These are phyloP conservation scores for Eulacestoma nigropectus DNA, from an alignment of 2,113 vertebrate species.

Conservation along the genomic window DNA sequence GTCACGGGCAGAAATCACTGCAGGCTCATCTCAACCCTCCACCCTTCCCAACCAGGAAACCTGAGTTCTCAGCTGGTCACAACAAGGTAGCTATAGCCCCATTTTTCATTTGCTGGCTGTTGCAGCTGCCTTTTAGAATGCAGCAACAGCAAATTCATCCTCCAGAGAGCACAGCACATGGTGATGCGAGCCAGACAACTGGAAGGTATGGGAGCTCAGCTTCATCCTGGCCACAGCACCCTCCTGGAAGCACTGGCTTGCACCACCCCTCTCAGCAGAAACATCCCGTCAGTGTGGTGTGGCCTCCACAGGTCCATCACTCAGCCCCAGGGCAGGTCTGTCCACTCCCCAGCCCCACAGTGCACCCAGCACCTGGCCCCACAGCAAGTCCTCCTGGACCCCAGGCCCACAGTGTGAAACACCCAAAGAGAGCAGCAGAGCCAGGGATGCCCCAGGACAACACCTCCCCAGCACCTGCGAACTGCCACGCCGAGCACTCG, in stretches of 20 bases:
- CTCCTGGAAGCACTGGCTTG: accelerated
- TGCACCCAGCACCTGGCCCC: not conserved
- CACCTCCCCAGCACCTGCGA: not conserved
- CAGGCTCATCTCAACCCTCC: not conserved
- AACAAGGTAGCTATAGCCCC: not conserved
- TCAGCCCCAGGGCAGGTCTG: not conserved
- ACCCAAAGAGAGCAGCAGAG: not conserved
- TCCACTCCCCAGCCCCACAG: not conserved
- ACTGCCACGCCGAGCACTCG: accelerated
- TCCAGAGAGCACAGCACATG: not conserved
- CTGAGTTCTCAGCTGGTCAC: not conserved
- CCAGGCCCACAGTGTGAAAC: not conserved
- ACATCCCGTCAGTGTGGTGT: accelerated
- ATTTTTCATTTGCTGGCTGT: not conserved
- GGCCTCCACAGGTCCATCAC: not conserved
- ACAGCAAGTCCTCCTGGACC: not conserved
- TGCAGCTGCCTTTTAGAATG: not conserved
- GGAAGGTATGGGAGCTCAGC: accelerated
- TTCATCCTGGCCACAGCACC: not conserved
- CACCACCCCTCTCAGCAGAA: not conserved
- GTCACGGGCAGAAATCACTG: not conserved
- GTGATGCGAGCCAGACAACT: accelerated
- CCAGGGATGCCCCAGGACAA: accelerated
- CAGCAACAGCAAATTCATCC: not conserved
- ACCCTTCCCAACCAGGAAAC: not conserved